Percentiles rank a stretch among this genome's conserved stretches.
Conservation (phyloP, 2,113 vertebrate species). For the Platysteira castanea region DNA sequence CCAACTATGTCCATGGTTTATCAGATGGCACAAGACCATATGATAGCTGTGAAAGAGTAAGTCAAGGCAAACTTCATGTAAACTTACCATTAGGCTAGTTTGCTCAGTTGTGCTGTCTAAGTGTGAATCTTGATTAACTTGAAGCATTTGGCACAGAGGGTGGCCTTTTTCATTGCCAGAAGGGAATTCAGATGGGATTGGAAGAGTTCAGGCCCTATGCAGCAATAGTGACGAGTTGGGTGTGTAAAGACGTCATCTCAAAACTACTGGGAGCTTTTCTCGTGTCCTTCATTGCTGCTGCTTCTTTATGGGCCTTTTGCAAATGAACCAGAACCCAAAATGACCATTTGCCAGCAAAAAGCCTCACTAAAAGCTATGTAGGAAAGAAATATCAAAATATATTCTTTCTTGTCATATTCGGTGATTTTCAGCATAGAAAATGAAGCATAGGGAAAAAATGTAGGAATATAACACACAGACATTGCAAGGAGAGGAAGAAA, state of each 20-base stretch:
- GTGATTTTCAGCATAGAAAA: neutral
- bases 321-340: neutral
- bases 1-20: neutral
- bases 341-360: neutral
- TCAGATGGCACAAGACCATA: neutral
- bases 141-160: neutral
- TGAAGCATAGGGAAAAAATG: neutral
- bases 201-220: neutral
- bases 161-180: neutral
- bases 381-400: neutral
- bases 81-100: neutral
- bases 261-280: neutral
- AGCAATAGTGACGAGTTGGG: rapidly evolving
- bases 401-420: neutral
- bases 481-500: neutral
- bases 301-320: neutral
- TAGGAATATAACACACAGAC: neutral
- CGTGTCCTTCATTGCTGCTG: neutral
- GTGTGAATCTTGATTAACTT: neutral
- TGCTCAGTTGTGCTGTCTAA: neutral
- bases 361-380: neutral
- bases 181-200: neutral
- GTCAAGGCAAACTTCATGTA: neutral
- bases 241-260: neutral
- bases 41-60: neutral